Percentiles rank a stretch among this genome's conserved stretches.
Conservation (phyloP, 1,140 invertebrate species). For the Coenobita brevimanus region DNA sequence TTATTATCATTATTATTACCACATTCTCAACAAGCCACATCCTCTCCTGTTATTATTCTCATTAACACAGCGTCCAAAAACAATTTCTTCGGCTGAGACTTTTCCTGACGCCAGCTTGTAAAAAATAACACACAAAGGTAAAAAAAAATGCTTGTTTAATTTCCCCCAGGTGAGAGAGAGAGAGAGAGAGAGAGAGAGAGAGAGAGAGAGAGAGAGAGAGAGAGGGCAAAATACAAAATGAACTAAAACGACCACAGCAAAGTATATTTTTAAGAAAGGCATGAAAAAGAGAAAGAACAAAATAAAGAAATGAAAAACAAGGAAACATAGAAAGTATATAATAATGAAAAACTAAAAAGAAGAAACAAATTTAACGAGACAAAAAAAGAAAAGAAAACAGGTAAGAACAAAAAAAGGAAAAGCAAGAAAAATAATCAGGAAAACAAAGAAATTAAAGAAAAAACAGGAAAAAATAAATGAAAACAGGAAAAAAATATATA, state of each 20-base stretch:
- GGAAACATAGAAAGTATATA: neutral
- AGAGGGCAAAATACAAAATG: neutral
- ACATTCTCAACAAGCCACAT: neutral
- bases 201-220: neutral
- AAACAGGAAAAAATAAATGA: neutral
- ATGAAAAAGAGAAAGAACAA: neutral
- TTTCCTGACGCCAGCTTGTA: conserved; percentile 61
- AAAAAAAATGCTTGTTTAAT: neutral
- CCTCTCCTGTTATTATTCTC: conserved; percentile 15
- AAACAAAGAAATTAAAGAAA: neutral
- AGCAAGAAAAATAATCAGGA: neutral
- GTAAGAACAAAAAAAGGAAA: neutral
- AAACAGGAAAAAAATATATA: neutral
- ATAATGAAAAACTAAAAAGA: neutral
- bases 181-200: neutral
- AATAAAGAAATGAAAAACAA: neutral
- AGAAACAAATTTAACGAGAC: neutral
- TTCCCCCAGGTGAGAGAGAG: neutral
- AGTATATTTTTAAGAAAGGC: neutral
- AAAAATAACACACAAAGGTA: conserved; percentile 61
- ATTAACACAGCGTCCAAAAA: conserved; percentile 47
- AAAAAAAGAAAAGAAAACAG: neutral
- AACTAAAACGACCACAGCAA: neutral
- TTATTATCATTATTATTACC: too few species aligned
- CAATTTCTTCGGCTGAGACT: conserved; percentile 61